phyloP scores from a whole-genome alignment of 2,797 vertebrate genomes.

The Myripristis jacobus region DNA sequence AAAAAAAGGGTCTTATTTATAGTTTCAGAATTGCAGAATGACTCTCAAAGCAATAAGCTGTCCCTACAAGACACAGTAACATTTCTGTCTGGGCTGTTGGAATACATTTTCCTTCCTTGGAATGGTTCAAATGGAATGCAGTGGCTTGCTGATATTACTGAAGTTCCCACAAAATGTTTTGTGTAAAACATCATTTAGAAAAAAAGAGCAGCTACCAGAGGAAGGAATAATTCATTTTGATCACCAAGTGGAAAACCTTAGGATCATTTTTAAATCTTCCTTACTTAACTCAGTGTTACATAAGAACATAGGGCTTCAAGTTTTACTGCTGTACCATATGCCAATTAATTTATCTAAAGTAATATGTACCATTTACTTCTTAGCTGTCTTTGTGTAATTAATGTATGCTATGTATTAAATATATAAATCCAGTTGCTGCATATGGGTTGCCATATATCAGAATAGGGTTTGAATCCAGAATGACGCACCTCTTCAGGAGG shows the following conservation, averaged over 20 bases:
- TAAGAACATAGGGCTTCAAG: background rate
- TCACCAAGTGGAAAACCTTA: constrained; percentile 8
- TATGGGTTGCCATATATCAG: too few relatives aligned
- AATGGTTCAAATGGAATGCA: constrained; percentile 21
- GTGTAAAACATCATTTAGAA: constrained; percentile 25
- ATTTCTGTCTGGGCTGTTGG: constrained; percentile 4
- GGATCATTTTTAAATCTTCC: background rate
- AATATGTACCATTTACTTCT: too few relatives aligned
- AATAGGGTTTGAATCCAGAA: too few relatives aligned
- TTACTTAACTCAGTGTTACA: background rate
- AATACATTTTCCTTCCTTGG: constrained; percentile 1
- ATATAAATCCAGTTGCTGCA: too few relatives aligned
- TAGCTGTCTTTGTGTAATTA: too few relatives aligned
- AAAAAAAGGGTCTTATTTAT: constrained; percentile 35
- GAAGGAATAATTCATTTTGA: constrained; percentile 6
- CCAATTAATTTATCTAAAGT: background rate
- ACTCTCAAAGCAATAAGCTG: constrained; percentile 46
- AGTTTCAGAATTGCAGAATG: constrained; percentile 39
- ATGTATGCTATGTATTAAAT: too few relatives aligned
- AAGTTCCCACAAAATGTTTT: constrained; percentile 25
- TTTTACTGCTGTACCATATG: background rate
- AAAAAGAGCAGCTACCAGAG: constrained; percentile 21
- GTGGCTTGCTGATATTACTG: constrained; percentile 13
- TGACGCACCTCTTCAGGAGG: too few relatives aligned
- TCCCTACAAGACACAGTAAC: constrained; percentile 25